Conservation (phyloP, 1,140 invertebrate species). For the Drosophila trapezifrons region DNA sequence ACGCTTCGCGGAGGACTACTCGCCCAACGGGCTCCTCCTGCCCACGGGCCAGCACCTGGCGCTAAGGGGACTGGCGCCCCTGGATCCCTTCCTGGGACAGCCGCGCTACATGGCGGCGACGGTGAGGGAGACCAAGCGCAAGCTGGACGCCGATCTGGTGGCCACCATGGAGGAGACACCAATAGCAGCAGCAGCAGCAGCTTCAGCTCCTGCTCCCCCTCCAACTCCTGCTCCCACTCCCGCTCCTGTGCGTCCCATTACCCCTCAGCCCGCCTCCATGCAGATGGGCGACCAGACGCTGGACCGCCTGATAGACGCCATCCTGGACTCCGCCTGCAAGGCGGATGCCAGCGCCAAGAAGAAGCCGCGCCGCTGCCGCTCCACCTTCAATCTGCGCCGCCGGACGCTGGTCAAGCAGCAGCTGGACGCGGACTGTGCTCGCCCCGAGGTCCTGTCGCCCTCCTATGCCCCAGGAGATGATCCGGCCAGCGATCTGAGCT, state of each 20-base stretch:
- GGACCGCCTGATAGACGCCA: slow-evolving; percentile 81
- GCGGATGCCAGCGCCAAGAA: slow-evolving; percentile 66
- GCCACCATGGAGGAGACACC: slow-evolving; percentile 49
- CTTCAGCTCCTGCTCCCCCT: neutral
- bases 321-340: slow-evolving; percentile 80
- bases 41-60: slow-evolving; percentile 74
- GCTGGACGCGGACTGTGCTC: slow-evolving; percentile 36
- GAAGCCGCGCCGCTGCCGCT: slow-evolving; percentile 66
- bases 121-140: slow-evolving; percentile 54
- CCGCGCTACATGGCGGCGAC: slow-evolving; percentile 62
- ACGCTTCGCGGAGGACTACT: slow-evolving; percentile 74
- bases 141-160: slow-evolving; percentile 65
- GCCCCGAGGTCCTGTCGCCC: slow-evolving; percentile 63
- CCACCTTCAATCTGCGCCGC: slow-evolving; percentile 72
- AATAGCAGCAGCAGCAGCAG: neutral
- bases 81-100: slow-evolving; percentile 77
- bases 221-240: neutral
- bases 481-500: slow-evolving; percentile 79
- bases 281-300: slow-evolving; percentile 78
- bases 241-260: slow-evolving; percentile 17
- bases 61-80: slow-evolving; percentile 56
- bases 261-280: slow-evolving; percentile 61
- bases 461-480: slow-evolving; percentile 81
- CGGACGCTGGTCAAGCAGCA: slow-evolving; percentile 78
- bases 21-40: slow-evolving; percentile 57